Base-by-base conservation (phyloP, 2,888 invertebrate species). In the Nasonia oneida region DNA sequence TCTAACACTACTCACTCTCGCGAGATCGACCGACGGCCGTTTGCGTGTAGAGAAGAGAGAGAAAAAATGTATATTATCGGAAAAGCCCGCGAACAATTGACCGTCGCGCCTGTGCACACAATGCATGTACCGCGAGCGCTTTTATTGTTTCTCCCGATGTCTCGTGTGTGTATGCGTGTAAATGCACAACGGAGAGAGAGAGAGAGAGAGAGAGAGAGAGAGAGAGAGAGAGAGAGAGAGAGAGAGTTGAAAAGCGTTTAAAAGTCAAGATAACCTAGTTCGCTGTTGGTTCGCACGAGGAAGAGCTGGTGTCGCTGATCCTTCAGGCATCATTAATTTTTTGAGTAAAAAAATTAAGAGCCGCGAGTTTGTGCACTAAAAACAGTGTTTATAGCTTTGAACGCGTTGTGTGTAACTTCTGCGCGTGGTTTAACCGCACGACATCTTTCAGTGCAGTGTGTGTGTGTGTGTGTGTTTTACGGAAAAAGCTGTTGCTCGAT, bases 221-320 rank as follows among this genome's bases (percentile, higher is more conserved):
- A 12, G 5, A 10, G 18, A 12, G 5, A 10, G 18, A 12, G 5
- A 10, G 18, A 12, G 5, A 10, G 18, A 12, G 5, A 10, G 18
- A 12, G 29, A 29, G 29, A 53, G 53, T 64, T 64, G 64, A 23
- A 29, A 64, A 64, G 29, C 29, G 64, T 64, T 64, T 64, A 64
- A 64, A 64, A 64, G 23, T 64, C n/a, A 64, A 64, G 64, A 10
- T 64, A 64, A 64, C 64, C 64, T 64, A 64, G 64, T 23, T 64
- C 29, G n/a, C 18, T n/a, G 23, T n/a, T 64, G 29, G 29, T 53
- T 53, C 53, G 53, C 53, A 4, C 10, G 10, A 50, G 50, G 37
- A 5, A 37, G 4, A 53, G 4, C 29, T 29, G 29, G 15, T 2
- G 50, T 53, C 23, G 10, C 18, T n/a, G 61, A 61, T 61, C 23